Evolutionary conservation across 2,113 vertebrate species (phyloP).

Genomic region (Urocolius indicus): DNA sequence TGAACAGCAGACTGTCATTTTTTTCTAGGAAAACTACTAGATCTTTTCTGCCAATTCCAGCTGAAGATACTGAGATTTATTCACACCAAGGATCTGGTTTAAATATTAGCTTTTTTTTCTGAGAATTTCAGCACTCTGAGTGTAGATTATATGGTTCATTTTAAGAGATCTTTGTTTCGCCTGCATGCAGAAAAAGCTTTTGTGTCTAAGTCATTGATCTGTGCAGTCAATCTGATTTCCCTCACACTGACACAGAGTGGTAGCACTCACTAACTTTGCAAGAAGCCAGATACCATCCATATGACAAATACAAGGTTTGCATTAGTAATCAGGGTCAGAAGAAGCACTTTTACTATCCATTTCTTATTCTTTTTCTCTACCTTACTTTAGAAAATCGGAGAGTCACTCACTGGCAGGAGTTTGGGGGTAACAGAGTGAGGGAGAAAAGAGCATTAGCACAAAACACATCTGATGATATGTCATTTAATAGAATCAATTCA

Average conservation of each 20-base stretch:
- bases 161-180: constrained; percentile 19
- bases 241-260: background rate
- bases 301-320: constrained; percentile 17
- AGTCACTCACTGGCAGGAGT: background rate
- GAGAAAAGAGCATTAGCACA: background rate
- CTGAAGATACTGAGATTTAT: constrained; percentile 12
- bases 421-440: background rate
- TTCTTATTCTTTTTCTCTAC: background rate
- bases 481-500: constrained; percentile 6
- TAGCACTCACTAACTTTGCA: constrained; percentile 13
- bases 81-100: background rate
- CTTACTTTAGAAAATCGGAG: background rate
- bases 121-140: background rate
- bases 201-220: constrained; percentile 30
- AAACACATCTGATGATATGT: background rate
- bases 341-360: background rate
- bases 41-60: constrained; percentile 33
- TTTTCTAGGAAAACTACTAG: constrained; percentile 48
- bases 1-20: background rate
- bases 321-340: background rate
- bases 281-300: constrained; percentile 5
- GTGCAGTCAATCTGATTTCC: background rate
- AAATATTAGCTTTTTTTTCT: background rate
- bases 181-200: constrained; percentile 12
- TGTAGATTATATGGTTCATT: background rate